phyloP scores from a whole-genome alignment of 2,113 vertebrate genomes.

The Neolamprologus kungweensis region DNA sequence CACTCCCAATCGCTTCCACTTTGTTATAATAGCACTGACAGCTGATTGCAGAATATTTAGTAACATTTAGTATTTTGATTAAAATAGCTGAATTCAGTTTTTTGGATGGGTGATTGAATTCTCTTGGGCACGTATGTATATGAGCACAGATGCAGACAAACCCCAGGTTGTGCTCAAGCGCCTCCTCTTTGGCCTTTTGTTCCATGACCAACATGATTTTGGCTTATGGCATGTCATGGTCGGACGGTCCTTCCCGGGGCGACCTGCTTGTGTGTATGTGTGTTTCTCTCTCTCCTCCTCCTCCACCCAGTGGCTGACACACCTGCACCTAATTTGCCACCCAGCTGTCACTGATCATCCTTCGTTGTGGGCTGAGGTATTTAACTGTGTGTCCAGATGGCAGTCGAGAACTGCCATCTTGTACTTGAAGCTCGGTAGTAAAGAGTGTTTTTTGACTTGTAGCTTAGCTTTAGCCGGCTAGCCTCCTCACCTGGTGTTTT shows the following conservation, averaged over 20 bases:
- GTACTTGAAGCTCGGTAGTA: accelerated
- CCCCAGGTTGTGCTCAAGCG: not conserved
- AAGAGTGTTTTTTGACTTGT: too few relatives aligned
- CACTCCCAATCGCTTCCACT: not conserved
- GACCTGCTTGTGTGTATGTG: too few relatives aligned
- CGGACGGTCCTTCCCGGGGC: too few relatives aligned
- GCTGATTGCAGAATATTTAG: not conserved
- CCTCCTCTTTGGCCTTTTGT: not conserved
- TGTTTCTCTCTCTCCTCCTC: too few relatives aligned
- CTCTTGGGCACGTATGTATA: not conserved
- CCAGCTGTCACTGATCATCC: too few relatives aligned
- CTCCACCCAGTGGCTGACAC: too few relatives aligned
- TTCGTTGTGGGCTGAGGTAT: too few relatives aligned
- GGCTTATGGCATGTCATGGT: not conserved
- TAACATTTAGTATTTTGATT: not conserved
- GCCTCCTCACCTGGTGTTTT: too few relatives aligned
- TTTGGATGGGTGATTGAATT: not conserved
- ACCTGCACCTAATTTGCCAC: too few relatives aligned
- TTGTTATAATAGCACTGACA: accelerated
- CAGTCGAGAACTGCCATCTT: too few relatives aligned
- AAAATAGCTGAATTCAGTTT: accelerated
- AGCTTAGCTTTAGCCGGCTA: too few relatives aligned
- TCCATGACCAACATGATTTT: not conserved
- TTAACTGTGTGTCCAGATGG: too few relatives aligned
- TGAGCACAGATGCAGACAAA: not conserved